Evolutionary conservation across 2,888 invertebrate genomes (phyloP).

Genomic region (Pyrocoelia pectoralis): DNA sequence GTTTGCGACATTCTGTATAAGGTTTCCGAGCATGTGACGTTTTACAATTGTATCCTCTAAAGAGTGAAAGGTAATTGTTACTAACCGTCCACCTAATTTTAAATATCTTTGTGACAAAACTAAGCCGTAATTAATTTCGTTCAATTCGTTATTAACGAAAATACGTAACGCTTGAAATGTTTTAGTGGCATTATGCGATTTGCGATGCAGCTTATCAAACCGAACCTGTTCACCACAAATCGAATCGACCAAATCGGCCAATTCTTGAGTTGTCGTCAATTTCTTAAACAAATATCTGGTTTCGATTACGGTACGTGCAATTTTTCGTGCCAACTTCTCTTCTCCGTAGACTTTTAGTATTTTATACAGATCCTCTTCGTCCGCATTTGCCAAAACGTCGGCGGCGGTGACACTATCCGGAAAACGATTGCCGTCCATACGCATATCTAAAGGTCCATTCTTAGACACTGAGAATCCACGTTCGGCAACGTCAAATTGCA

Average conservation of each 20-base stretch:
- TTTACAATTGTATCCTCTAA: slow-evolving; percentile 94
- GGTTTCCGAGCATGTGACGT: slow-evolving; percentile 82
- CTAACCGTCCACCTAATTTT: slow-evolving; percentile 79
- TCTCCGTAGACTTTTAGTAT: slow-evolving; percentile 94
- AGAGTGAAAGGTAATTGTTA: slow-evolving; percentile 90
- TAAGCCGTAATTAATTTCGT: slow-evolving; percentile 91
- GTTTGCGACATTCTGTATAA: slow-evolving; percentile 75
- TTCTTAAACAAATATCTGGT: slow-evolving; percentile 68
- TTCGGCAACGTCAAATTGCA: slow-evolving; percentile 86
- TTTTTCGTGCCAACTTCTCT: slow-evolving; percentile 85
- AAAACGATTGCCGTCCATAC: slow-evolving; percentile 85
- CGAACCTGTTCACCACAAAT: slow-evolving; percentile 63
- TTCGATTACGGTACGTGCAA: slow-evolving; percentile 88
- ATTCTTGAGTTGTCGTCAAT: slow-evolving; percentile 82
- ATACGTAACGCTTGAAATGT: slow-evolving; percentile 93
- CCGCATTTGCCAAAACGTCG: slow-evolving; percentile 82
- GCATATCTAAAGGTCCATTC: slow-evolving; percentile 93
- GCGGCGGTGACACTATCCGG: slow-evolving; percentile 82
- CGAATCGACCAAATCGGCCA: slow-evolving; percentile 66
- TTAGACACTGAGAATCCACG: slow-evolving; percentile 88
- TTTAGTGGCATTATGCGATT: slow-evolving; percentile 86
- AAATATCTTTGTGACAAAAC: slow-evolving; percentile 78
- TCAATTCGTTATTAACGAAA: slow-evolving; percentile 95
- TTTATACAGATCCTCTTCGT: slow-evolving; percentile 79
- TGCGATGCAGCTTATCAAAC: slow-evolving; percentile 77